Base-by-base conservation (phyloP, 2,113 vertebrate genomes). In the Cynocephalus volans region DNA sequence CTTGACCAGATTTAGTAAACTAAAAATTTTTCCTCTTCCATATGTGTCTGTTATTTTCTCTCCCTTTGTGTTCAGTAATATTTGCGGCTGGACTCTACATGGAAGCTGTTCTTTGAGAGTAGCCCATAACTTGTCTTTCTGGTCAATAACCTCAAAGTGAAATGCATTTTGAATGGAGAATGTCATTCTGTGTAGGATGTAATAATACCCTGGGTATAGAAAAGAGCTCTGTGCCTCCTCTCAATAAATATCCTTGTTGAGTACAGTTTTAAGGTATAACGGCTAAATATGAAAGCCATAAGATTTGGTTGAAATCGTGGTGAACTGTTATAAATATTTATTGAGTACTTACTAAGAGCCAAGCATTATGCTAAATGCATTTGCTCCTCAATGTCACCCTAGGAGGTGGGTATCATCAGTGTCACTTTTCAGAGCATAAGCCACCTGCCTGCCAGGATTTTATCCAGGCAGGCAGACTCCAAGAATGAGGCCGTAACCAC, bases 301-400 rank as follows among this genome's bases (percentile, higher is more conserved):
- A 28, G 54, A 19, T 93, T 83, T 73, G 81, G 70, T 93, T 70
- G 76, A 58, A 83, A 67, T 73, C 11, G 19, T 50, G 67, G 18
- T 45, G 15, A 54, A 33, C 67, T 75, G 8, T 75, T 85, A 76
- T 58, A 88, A 36, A n/a, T 77, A 83, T 96, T 84, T 83, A 56
- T 64, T 15, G 60, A 54, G 21, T n/a, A n/a, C 50, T 91, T 79
- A 8, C 48, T 18, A 19, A 60, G 84, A 77, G 52, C 15, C 19
- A 69, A 28, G 26, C 60, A 26, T 54, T 54, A 54, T 65, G 92
- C 48, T 77, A 65, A 94, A 54, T n/a, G 28, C 9, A 26, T 69
- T 52, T 15, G 36, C 6, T n/a, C n/a, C 73, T 76, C 0, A 0
- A 21, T 11, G 85, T 64, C 31, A 18, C 62, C 58, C 0, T 6